Evolutionary conservation across 1,140 invertebrate species (phyloP).

Genomic region (Colletes latitarsis): DNA sequence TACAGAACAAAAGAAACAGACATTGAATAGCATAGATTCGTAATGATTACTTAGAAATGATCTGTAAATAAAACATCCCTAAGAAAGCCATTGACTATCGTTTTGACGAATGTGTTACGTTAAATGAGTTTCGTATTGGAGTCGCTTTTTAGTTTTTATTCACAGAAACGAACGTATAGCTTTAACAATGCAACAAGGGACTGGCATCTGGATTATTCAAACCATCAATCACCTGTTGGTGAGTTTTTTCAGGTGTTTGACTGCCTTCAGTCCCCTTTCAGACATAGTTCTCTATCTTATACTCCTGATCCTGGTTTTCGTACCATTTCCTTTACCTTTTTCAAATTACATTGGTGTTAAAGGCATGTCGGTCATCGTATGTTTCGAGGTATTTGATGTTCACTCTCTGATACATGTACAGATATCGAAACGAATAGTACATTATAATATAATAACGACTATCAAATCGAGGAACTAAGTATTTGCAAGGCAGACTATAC

Average conservation of each 20-base stretch:
- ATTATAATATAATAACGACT: neutral
- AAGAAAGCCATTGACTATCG: conserved; percentile 59
- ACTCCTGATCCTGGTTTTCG: conserved; percentile 21
- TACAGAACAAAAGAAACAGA: conserved; percentile 19
- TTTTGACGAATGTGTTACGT: conserved; percentile 55
- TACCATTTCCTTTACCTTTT: neutral
- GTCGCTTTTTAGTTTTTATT: conserved; percentile 62
- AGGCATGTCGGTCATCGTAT: conserved; percentile 57
- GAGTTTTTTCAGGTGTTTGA: conserved; percentile 61
- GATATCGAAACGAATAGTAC: conserved; percentile 9
- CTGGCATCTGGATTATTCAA: conserved; percentile 59
- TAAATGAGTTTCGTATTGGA: conserved; percentile 50
- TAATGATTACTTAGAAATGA: neutral
- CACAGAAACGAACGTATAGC: conserved; percentile 53
- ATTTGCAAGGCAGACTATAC: conserved; percentile 39
- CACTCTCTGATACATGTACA: conserved; percentile 48
- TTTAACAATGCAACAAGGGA: conserved; percentile 58
- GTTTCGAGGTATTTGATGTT: conserved; percentile 61
- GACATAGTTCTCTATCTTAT: conserved; percentile 30
- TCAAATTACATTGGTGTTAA: conserved; percentile 55
- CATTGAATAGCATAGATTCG: neutral
- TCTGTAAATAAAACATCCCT: conserved; percentile 55
- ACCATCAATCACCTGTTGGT: conserved; percentile 47
- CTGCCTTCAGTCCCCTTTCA: conserved; percentile 42
- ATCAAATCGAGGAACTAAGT: conserved; percentile 25